Conservation (phyloP, 2,113 vertebrate genomes). For the Poeciliopsis occidentalis region DNA sequence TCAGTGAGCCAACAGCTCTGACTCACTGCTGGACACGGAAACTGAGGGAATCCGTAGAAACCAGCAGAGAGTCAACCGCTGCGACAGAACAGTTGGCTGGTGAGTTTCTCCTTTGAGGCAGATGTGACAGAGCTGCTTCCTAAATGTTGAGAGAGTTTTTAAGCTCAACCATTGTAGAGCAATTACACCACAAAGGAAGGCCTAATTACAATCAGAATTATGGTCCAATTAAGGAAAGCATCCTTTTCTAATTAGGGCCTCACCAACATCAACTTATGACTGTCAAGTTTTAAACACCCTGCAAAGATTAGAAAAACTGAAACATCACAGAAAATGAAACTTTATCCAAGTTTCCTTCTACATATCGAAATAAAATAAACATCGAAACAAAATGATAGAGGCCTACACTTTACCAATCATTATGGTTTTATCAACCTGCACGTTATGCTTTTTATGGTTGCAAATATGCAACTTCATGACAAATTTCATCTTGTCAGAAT, state of each 20-base stretch:
- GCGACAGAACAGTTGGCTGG: constrained; percentile 9
- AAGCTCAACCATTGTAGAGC: background rate
- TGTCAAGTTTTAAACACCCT: background rate
- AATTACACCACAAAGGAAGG: background rate
- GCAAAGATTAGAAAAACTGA: background rate
- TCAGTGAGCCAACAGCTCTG: constrained; percentile 26
- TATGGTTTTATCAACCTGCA: background rate
- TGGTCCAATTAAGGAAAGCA: background rate
- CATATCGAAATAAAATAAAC: background rate
- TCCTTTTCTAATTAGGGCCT: background rate
- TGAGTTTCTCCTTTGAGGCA: constrained; percentile 23
- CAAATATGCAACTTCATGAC: background rate
- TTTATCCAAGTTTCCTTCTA: background rate
- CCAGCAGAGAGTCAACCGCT: constrained; percentile 36
- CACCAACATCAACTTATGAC: background rate
- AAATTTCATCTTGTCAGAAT: background rate
- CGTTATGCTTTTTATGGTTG: background rate
- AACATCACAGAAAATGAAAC: background rate
- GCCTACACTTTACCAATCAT: background rate
- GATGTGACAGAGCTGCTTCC: background rate
- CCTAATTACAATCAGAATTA: background rate
- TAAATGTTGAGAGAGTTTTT: background rate
- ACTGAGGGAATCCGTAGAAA: constrained; percentile 48
- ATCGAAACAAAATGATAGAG: background rate
- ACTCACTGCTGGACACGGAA: constrained; percentile 45